Evolutionary conservation across 1,140 invertebrate species (phyloP), one percentile per base, ranked within the genome.

Genomic region (Idris sp.): DNA sequence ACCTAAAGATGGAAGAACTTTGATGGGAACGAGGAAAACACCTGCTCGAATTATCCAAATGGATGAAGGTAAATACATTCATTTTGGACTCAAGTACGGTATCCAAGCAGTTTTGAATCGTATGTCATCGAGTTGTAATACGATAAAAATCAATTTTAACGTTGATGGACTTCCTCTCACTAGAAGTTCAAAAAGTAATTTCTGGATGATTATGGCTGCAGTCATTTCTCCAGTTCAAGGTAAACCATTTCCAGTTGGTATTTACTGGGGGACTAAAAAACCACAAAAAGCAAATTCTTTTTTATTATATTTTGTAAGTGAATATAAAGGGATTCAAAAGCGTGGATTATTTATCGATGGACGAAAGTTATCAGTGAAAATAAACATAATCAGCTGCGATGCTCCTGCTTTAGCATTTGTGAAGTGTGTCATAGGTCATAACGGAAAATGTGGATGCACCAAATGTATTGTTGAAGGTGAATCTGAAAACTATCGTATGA

Each of bases 21-120:
- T 36, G 1, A 36, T 36, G 14, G 15, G 15, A 15, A 36, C 35
- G 2, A 14, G 4, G 1, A 36, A 4, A 15, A 15, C 0, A 4
- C 7, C 13, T 36, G 3, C 35, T 2, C 35, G 14, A 8, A 16
- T 36, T 5, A 36, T 36, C 5, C 1, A 7, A 15, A 36, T 41
- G 18, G 10, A n/a, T n/a, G 9, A 41, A n/a, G 38, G 38, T 5
- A 41, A 19, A 22, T 41, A 41, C 18, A 19, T 41, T 19, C 38
- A 41, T 41, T 19, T 41, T 7, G 18, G 18, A n/a, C 4, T 41
- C 2, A 22, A 18, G 5, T 41, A 41, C 10, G 19, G 19, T 2
- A 10, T 35, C n/a, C n/a, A n/a, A 16, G 13, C 15, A 3, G 7
- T 41, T 41, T 7, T 38, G 14, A 15, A 38, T 9, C 10, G 10